Evolutionary conservation across 2,113 vertebrate species (phyloP), one percentile per base, ranked within the genome.

Genomic region (Eira barbara): DNA sequence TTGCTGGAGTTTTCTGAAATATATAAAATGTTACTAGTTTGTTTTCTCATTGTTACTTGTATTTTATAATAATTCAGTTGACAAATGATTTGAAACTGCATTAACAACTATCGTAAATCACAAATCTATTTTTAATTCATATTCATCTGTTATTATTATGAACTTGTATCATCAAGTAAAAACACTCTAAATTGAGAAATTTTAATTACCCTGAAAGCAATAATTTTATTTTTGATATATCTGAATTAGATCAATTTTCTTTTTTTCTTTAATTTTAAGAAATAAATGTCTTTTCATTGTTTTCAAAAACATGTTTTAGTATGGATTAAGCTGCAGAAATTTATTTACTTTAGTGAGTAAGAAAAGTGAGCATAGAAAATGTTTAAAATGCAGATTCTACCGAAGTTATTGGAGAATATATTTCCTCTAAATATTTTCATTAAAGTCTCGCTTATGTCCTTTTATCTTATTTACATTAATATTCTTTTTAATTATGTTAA

Each of bases 131-230:
- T 84, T 74, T 3, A 61, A 23, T 94, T 93, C 21, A 79, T 87
- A 52, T 76, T 87, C 7, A 57, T 88, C 81, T 95, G 11, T 86
- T 95, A 5, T 89, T 59, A 88, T 81, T 92, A 20, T 84, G 76
- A 80, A 11, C 74, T 85, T 94, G 25, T 93, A 89, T 31, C 11
- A 34, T 36, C 6, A 71, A 31, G 7, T 78, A 23, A 84, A 96
- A 90, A 21, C 14, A 95, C 6, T 90, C 69, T 63, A 90, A 86
- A 79, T 36, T 93, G 63, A 87, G 8, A 86, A 49, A 47, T 45
- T 85, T 89, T 89, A 88, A 83, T 97, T 93, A 88, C 6, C 20
- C 23, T 84, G 39, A 55, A 94, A 96, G 84, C 2, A 90, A 59
- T 87, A 63, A 10, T 79, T 92, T 92, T 65, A 29, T 42, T 69